Percentiles rank a stretch among this genome's conserved stretches.
Conservation (phyloP, 1,140 invertebrate species). For the Drosophila punjabiensis region DNA sequence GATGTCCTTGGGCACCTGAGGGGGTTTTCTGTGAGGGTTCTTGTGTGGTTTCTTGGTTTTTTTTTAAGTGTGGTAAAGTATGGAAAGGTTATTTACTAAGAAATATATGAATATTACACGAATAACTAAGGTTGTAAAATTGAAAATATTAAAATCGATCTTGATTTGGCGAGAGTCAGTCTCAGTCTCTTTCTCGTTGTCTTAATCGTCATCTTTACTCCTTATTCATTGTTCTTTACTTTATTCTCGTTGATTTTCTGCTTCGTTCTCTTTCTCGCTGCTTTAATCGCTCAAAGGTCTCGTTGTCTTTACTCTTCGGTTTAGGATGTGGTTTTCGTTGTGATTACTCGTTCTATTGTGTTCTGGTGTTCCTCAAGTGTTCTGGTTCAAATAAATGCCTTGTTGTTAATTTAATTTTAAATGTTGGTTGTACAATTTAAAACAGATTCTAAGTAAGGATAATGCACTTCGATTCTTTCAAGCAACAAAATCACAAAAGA, state of each 20-base stretch:
- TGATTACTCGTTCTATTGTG: neutral
- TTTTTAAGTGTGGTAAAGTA: too few relatives aligned
- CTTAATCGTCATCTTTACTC: too few relatives aligned
- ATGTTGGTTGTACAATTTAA: too few relatives aligned
- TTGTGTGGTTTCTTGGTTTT: slow-evolving; percentile 3
- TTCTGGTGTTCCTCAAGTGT: neutral
- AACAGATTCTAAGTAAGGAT: too few relatives aligned
- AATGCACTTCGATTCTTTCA: neutral
- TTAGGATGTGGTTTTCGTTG: neutral
- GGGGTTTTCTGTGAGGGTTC: neutral
- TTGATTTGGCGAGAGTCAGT: too few relatives aligned
- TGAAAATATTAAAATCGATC: neutral
- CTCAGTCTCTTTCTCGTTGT: neutral
- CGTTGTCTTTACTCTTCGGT: neutral
- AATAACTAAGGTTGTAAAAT: neutral
- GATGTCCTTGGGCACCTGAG: slow-evolving; percentile 1
- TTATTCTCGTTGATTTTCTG: neutral
- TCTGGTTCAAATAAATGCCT: neutral
- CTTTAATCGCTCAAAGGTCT: neutral
- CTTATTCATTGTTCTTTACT: too few relatives aligned
- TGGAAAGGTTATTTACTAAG: neutral
- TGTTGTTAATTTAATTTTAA: neutral
- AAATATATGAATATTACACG: neutral
- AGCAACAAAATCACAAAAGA: neutral
- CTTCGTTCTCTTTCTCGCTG: neutral